These are phyloP conservation scores for Ginglymostoma cirratum DNA, from an alignment of 2,113 vertebrate species.

Conservation along the genomic window DNA sequence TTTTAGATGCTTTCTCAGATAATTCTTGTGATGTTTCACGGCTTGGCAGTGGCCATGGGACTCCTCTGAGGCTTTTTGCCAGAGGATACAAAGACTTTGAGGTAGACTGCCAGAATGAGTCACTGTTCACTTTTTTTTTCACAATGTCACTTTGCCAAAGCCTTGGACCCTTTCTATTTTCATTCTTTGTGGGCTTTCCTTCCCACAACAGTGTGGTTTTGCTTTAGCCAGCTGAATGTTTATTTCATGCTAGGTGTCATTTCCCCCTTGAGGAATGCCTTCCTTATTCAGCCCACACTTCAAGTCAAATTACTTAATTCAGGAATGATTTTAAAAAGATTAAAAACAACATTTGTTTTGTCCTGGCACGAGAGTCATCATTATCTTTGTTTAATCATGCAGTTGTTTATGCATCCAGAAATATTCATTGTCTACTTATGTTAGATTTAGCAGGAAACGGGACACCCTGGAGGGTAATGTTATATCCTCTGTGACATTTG, in stretches of 20 bases:
- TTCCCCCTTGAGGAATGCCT: not conserved
- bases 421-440: not conserved
- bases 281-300: not conserved
- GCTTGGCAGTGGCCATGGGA: constrained; percentile 72
- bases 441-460: not conserved
- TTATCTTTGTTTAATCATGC: constrained; percentile 14
- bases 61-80: constrained; percentile 73
- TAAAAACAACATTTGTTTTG: not conserved
- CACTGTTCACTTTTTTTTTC: constrained; percentile 64
- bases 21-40: constrained; percentile 75
- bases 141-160: constrained; percentile 76
- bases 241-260: constrained; percentile 29
- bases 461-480: not conserved
- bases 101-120: constrained; percentile 79
- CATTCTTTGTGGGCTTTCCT: constrained; percentile 74
- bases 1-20: constrained; percentile 63
- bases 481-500: not conserved
- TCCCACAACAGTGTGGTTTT: constrained; percentile 72
- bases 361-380: not conserved
- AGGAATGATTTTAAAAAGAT: not conserved
- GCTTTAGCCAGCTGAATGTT: constrained; percentile 61
- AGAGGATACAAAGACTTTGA: constrained; percentile 75
- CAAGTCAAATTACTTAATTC: not conserved
- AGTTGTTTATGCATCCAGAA: not conserved
- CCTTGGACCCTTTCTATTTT: constrained; percentile 79